Conservation (phyloP, 2,888 invertebrate genomes). For the Zaprionus obscuricornis region DNA sequence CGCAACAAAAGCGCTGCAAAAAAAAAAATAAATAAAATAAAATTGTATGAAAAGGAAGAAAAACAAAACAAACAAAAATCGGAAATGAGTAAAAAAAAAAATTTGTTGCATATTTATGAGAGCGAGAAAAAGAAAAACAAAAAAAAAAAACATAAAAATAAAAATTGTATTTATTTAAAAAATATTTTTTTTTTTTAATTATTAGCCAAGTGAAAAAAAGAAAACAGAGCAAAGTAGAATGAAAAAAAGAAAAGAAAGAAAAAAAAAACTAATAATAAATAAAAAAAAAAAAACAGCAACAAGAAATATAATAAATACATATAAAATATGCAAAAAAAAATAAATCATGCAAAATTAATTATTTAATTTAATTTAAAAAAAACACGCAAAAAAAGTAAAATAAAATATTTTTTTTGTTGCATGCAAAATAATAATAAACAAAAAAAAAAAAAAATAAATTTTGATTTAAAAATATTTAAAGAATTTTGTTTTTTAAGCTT, state of each 20-base stretch:
- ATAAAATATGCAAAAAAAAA: not conserved
- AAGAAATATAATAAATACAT: no score
- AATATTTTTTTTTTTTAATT: not conserved
- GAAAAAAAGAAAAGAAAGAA: conserved; percentile 4
- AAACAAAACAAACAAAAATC: not conserved
- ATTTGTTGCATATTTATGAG: conserved; percentile 36
- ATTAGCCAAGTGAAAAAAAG: conserved; percentile 12
- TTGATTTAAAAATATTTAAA: conserved; percentile 1
- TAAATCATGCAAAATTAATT: no score
- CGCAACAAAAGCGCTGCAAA: conserved; percentile 28
- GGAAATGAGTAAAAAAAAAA: not conserved
- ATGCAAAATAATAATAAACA: conserved; percentile 28
- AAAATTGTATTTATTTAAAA: conserved; percentile 4
- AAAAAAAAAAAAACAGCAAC: conserved; percentile 8
- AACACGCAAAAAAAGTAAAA: conserved; percentile 16
- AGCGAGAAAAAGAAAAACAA: conserved; percentile 1
- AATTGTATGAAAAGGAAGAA: not conserved
- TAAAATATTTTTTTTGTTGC: conserved; percentile 37
- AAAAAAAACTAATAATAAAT: not conserved
- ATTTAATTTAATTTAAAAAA: conserved; percentile 20
- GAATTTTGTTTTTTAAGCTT: conserved; percentile 50
- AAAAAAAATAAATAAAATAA: not conserved
- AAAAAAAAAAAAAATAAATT: conserved; percentile 20
- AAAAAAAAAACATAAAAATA: not conserved
- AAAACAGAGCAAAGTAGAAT: not conserved